Conservation (phyloP, 2,888 invertebrate genomes). For the Drosophila cognata region DNA sequence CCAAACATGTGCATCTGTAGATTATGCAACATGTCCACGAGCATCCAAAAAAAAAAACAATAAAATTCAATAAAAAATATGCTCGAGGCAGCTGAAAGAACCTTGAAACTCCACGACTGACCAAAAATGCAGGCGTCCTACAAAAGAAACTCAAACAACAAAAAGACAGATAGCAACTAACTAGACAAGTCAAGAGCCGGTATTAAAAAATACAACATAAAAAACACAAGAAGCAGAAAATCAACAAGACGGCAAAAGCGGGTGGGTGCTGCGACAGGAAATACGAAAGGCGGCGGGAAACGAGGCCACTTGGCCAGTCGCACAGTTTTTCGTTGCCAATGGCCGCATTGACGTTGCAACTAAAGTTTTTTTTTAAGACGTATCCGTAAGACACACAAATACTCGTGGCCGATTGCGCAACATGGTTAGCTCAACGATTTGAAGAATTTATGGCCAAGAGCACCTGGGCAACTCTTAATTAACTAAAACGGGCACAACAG, state of each 20-base stretch:
- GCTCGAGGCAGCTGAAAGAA: conserved; percentile 41
- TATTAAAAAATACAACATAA: conserved; percentile 24
- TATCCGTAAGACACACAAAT: conserved; percentile 33
- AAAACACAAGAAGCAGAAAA: conserved; percentile 17
- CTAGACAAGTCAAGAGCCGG: conserved; percentile 26
- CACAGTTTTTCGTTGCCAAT: conserved; percentile 62
- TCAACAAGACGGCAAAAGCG: conserved; percentile 27
- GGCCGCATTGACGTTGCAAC: conserved; percentile 67
- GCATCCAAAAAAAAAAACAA: conserved; percentile 4
- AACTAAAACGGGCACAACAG: conserved; percentile 34
- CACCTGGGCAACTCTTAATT: conserved; percentile 62
- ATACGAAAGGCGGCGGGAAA: conserved; percentile 63
- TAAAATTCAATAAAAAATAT: conserved; percentile 13
- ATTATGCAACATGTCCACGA: conserved; percentile 42
- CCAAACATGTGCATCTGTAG: conserved; percentile 49
- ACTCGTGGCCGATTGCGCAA: conserved; percentile 62
- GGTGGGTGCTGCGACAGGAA: conserved; percentile 59
- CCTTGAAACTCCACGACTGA: conserved; percentile 65
- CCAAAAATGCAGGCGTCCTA: conserved; percentile 54
- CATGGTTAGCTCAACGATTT: conserved; percentile 31
- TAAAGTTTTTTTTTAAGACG: conserved; percentile 17
- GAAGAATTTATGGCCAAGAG: conserved; percentile 66
- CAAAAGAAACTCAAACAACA: conserved; percentile 33
- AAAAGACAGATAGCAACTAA: conserved; percentile 7
- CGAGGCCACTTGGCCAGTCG: conserved; percentile 57